Percentiles rank a stretch among this genome's conserved stretches.
Evolutionary conservation across 2,797 vertebrate genomes (phyloP).

Genomic region (Lagodon rhomboides): DNA sequence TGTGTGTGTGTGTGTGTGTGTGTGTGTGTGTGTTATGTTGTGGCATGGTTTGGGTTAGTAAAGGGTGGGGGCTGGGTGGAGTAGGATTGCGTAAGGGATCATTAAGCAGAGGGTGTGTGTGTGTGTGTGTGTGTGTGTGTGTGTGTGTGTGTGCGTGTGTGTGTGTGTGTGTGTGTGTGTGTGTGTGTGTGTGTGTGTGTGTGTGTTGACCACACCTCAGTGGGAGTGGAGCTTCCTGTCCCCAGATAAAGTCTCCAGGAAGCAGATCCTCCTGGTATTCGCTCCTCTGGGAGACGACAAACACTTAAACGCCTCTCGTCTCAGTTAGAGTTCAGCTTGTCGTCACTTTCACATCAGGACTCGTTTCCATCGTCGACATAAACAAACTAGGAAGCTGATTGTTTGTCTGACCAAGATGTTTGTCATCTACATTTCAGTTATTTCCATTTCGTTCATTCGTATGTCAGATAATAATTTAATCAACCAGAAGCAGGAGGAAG

Average conservation of each 20-base stretch:
- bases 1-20: conserved; percentile 18
- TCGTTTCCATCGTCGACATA: not conserved
- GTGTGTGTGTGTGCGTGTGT: not conserved
- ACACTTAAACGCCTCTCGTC: conserved; percentile 14
- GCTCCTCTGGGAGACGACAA: conserved; percentile 18
- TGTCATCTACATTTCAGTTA: not conserved
- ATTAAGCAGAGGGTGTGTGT: conserved; percentile 62
- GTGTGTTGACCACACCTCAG: conserved; percentile 71
- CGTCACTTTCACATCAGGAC: not conserved
- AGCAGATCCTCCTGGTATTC: conserved; percentile 53
- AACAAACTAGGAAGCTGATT: not conserved
- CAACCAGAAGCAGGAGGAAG: no score
- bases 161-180: conserved; percentile 42
- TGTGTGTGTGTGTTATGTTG: conserved; percentile 47
- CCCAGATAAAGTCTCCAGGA: conserved; percentile 74
- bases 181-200: conserved; percentile 12
- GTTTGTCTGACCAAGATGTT: not conserved
- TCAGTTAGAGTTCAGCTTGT: no score
- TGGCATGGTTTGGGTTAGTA: conserved; percentile 67
- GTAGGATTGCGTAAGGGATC: conserved; percentile 72
- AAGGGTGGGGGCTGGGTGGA: conserved; percentile 77
- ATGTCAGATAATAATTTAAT: no score
- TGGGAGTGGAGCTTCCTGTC: conserved; percentile 75
- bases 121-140: conserved; percentile 42
- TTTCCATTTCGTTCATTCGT: no score